Evolutionary conservation across 1,140 invertebrate species (phyloP).

Genomic region (Zaprionus inermis): DNA sequence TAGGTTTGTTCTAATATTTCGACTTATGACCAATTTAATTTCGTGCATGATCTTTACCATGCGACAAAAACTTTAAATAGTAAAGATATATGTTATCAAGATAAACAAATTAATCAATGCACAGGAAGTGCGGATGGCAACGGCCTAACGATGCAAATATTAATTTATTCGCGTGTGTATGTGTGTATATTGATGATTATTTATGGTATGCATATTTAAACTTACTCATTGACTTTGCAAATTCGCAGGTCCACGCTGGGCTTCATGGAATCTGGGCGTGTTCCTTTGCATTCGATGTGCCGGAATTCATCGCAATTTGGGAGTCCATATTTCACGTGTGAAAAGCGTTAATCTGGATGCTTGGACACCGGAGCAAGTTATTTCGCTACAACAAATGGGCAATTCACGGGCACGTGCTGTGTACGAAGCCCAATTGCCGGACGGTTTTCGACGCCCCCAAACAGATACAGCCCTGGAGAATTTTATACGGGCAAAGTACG

Average conservation of each 20-base stretch:
- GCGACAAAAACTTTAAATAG: not conserved
- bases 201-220: not conserved
- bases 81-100: conserved; percentile 1
- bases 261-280: conserved; percentile 99
- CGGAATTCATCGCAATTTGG: conserved; percentile 98
- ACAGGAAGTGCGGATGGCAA: conserved; percentile 5
- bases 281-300: conserved; percentile 99
- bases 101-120: conserved; percentile 14
- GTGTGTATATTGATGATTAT: conserved; percentile 9
- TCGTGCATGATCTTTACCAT: no score
- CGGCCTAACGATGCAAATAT: not conserved
- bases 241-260: conserved; percentile 96
- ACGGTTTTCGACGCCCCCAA: conserved; percentile 96
- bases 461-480: conserved; percentile 96
- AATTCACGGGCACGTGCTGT: conserved; percentile 98
- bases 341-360: conserved; percentile 99
- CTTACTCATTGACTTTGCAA: conserved; percentile 12
- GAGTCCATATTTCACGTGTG: conserved; percentile 99
- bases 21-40: not conserved
- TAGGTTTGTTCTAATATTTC: not conserved
- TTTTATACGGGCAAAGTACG: conserved; percentile 99
- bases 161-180: not conserved
- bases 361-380: conserved; percentile 99
- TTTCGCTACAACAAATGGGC: conserved; percentile 97
- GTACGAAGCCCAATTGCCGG: conserved; percentile 98